phyloP scores from a whole-genome alignment of 2,113 vertebrate genomes.

The Eubucco bourcierii region DNA sequence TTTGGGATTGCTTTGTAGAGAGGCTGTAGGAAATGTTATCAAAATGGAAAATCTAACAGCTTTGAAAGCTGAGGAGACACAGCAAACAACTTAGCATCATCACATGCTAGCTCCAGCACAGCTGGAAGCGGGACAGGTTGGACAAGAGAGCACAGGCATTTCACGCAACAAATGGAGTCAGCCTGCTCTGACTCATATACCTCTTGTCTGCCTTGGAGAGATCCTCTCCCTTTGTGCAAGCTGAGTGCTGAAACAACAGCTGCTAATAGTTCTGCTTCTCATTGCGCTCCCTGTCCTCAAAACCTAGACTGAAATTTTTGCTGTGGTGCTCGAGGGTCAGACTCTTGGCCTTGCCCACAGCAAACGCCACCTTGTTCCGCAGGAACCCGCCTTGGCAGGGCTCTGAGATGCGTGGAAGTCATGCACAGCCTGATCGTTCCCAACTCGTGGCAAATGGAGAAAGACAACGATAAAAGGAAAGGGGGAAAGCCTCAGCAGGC shows the following conservation, averaged over 20 bases:
- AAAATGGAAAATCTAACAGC: conserved; percentile 6
- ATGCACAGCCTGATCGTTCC: not conserved
- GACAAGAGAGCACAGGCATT: conserved; percentile 8
- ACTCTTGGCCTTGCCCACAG: not conserved
- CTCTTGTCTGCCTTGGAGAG: not conserved
- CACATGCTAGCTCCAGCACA: not conserved
- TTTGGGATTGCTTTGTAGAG: not conserved
- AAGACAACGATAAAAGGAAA: not conserved
- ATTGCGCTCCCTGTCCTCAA: not conserved
- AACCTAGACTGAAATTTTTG: not conserved
- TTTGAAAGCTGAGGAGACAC: conserved; percentile 2
- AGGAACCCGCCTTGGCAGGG: not conserved
- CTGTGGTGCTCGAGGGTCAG: not conserved
- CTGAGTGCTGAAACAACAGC: not conserved
- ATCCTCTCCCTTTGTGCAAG: not conserved
- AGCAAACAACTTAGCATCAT: conserved; percentile 8
- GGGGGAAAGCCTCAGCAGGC: not conserved
- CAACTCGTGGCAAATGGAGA: not conserved
- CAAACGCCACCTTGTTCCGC: not conserved
- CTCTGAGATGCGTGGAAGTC: fast-evolving
- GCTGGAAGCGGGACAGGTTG: not conserved
- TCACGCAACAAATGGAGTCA: not conserved
- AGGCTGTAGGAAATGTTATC: conserved; percentile 7
- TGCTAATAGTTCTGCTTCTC: not conserved
- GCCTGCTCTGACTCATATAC: not conserved